Percentiles rank a stretch among this genome's conserved stretches.
Evolutionary conservation across 2,888 invertebrate species (phyloP).

Genomic region (Mesorhabditis sp.): DNA sequence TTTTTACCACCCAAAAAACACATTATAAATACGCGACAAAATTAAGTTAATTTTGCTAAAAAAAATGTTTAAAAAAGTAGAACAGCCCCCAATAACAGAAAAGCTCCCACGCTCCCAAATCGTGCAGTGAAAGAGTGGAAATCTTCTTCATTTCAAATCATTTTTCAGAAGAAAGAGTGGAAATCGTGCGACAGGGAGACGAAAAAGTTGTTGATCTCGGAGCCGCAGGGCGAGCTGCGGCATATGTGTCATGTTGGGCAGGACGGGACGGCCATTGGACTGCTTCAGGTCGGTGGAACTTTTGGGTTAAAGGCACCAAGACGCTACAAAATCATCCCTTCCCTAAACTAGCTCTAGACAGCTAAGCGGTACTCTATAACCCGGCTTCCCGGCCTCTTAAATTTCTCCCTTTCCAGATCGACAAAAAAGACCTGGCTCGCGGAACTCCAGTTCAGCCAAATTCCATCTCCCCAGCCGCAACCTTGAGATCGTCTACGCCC

Average conservation of each 20-base stretch:
- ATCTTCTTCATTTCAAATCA: too few species aligned
- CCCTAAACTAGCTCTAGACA: not conserved
- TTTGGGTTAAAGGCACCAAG: too few species aligned
- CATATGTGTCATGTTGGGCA: conserved; percentile 93
- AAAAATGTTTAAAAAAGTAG: too few species aligned
- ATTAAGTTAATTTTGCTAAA: too few species aligned
- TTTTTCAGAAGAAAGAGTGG: conserved; percentile 19
- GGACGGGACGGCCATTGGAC: conserved; percentile 94
- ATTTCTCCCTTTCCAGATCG: conserved; percentile 26
- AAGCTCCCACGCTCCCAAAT: too few species aligned
- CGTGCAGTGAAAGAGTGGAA: too few species aligned
- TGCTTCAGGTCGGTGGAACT: conserved; percentile 66
- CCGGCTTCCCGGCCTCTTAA: not conserved
- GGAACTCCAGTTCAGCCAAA: not conserved
- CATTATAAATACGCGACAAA: too few species aligned
- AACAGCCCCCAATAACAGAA: too few species aligned
- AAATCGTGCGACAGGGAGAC: conserved; percentile 27
- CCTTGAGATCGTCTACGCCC: conserved; percentile 16
- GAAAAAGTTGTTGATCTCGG: conserved; percentile 74
- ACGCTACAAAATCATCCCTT: too few species aligned
- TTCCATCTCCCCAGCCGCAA: conserved; percentile 15
- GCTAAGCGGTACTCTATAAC: not conserved
- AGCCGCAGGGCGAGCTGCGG: conserved; percentile 91
- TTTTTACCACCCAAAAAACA: too few species aligned
- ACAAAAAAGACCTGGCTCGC: conserved; percentile 35